Evolutionary conservation across 1,140 invertebrate genomes (phyloP).

Genomic region (Drosophila gunungcola): DNA sequence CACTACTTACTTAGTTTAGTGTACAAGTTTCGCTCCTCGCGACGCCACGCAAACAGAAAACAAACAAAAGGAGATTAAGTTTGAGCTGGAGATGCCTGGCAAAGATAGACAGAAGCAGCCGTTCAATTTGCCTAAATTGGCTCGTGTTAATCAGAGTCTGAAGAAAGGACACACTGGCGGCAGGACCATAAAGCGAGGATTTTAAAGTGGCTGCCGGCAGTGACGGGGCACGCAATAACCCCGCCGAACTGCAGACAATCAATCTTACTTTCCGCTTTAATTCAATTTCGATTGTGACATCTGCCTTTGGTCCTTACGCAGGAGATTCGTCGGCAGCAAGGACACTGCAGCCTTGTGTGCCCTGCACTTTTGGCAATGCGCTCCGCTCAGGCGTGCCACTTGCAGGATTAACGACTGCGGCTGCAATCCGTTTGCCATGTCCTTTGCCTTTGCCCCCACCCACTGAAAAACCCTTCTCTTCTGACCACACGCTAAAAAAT

Average conservation of each 20-base stretch:
- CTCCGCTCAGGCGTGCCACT: constrained; percentile 78
- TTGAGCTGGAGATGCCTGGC: constrained; percentile 35
- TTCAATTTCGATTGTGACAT: constrained; percentile 84
- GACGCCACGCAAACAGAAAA: constrained; percentile 34
- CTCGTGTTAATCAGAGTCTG: constrained; percentile 67
- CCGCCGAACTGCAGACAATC: constrained; percentile 80
- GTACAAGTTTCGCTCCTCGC: constrained; percentile 22
- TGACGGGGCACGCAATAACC: constrained; percentile 74
- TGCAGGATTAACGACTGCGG: constrained; percentile 77
- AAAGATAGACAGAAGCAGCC: constrained; percentile 44
- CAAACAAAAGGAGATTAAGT: constrained; percentile 41
- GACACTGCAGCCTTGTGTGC: constrained; percentile 48
- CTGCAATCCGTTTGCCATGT: constrained; percentile 76
- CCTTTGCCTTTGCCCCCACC: constrained; percentile 33
- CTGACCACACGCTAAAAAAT: not conserved
- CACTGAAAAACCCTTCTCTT: not conserved
- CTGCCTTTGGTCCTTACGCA: constrained; percentile 75
- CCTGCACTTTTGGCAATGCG: constrained; percentile 77
- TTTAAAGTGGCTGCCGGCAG: constrained; percentile 38
- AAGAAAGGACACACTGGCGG: constrained; percentile 10
- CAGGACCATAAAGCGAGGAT: constrained; percentile 56
- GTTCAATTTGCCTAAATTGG: constrained; percentile 79
- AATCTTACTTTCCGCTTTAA: constrained; percentile 84
- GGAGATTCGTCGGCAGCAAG: constrained; percentile 35
- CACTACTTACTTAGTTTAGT: constrained; percentile 64